A percentile compares a stretch with the other conserved stretches of the same genome.
Evolutionary conservation across 2,888 invertebrate genomes (phyloP).

Genomic region (Cheiracanthium punctorium): DNA sequence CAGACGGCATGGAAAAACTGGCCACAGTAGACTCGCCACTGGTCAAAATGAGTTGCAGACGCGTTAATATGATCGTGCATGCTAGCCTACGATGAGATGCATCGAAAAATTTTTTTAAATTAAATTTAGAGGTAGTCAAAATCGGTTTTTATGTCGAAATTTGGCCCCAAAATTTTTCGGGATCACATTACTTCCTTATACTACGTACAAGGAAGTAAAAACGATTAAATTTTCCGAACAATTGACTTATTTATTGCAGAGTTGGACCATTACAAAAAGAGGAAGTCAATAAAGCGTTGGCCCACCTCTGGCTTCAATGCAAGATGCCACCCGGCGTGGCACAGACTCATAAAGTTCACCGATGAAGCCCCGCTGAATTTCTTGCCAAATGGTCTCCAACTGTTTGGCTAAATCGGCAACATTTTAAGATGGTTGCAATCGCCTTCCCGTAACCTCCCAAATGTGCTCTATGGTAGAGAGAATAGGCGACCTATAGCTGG

Average conservation of each 20-base stretch:
- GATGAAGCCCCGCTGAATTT: conserved; percentile 5
- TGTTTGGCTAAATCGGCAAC: not conserved
- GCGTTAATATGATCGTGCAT: too few species aligned
- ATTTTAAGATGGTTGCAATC: not conserved
- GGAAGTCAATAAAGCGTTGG: conserved; percentile 8
- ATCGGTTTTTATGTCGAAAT: too few species aligned
- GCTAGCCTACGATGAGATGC: too few species aligned
- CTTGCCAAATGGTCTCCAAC: conserved; percentile 20
- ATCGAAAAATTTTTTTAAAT: too few species aligned
- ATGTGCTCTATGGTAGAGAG: not conserved
- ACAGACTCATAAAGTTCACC: not conserved
- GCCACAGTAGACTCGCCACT: too few species aligned
- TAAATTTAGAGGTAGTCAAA: too few species aligned
- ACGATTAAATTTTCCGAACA: too few species aligned
- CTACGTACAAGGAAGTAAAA: too few species aligned
- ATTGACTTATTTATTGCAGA: not conserved
- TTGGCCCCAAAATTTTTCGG: too few species aligned
- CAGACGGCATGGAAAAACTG: too few species aligned
- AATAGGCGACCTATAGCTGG: not conserved
- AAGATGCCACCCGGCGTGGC: conserved; percentile 4
- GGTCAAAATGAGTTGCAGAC: too few species aligned
- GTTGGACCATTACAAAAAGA: not conserved
- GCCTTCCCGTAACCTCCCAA: not conserved
- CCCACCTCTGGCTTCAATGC: conserved; percentile 9
- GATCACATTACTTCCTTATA: too few species aligned